Percentiles rank a stretch among this genome's conserved stretches.
phyloP scores from a whole-genome alignment of 2,113 vertebrate species.

The Micronycteris hirsuta region DNA sequence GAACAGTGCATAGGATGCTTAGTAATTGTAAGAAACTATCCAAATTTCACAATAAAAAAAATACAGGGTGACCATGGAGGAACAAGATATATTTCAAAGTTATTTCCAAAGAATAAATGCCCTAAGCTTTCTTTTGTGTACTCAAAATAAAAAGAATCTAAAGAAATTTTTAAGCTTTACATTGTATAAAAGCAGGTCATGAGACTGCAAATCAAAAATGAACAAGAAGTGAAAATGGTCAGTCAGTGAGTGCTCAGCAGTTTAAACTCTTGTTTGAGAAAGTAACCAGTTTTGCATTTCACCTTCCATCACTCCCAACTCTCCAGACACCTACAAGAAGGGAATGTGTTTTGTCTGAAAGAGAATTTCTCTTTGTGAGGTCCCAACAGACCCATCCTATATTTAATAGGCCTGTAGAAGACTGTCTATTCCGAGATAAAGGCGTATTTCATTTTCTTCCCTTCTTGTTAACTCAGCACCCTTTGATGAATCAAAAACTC shows the following conservation, averaged over 20 bases:
- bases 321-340: neutral
- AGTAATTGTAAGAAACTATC: slow-evolving; percentile 20
- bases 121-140: neutral
- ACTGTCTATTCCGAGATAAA: neutral
- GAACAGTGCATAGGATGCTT: neutral
- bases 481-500: neutral
- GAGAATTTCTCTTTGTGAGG: neutral
- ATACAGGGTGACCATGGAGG: neutral
- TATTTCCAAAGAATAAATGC: slow-evolving; percentile 1
- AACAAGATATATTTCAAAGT: neutral
- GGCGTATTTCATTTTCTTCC: neutral
- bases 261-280: neutral
- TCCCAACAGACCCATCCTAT: neutral
- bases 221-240: neutral
- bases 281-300: neutral
- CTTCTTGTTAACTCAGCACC: neutral
- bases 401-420: neutral
- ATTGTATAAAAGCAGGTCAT: neutral
- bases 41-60: neutral
- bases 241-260: neutral
- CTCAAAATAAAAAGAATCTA: slow-evolving; percentile 17
- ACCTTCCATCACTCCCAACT: neutral
- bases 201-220: neutral
- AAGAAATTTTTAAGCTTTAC: neutral
- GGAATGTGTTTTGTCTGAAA: neutral